A percentile compares a stretch with the other conserved stretches of the same genome.
Conservation (phyloP, 1,140 invertebrate species). For the Leptonema lineaticorne region DNA sequence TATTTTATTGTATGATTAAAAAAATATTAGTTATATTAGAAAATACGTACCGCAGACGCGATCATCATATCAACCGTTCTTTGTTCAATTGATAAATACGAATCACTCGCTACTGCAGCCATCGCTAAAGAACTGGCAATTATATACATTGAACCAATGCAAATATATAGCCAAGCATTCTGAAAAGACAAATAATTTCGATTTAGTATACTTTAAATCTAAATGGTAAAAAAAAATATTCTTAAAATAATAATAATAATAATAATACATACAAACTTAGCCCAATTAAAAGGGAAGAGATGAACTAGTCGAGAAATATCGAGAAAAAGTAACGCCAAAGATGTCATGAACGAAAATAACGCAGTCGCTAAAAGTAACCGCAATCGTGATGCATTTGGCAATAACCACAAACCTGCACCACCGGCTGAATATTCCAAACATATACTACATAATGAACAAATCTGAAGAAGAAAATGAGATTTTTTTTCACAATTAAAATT, state of each 20-base stretch:
- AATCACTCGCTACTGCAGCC: conserved; percentile 31
- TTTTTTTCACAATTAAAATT: background rate
- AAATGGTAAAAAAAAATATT: too few relatives aligned
- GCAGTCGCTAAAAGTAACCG: conserved; percentile 78
- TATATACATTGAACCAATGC: conserved; percentile 34
- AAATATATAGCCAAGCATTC: conserved; percentile 41
- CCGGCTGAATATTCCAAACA: conserved; percentile 45
- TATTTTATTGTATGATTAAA: too few relatives aligned
- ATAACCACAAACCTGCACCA: conserved; percentile 45
- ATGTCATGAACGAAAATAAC: conserved; percentile 78
- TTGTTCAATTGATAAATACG: conserved; percentile 35
- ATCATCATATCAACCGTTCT: conserved; percentile 32
- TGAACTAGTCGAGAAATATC: conserved; percentile 80
- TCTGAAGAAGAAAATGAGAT: conserved; percentile 36
- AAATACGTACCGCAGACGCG: conserved; percentile 32
- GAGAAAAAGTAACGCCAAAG: conserved; percentile 76
- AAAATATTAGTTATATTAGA: background rate
- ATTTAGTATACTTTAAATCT: too few relatives aligned
- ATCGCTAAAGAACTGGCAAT: conserved; percentile 34
- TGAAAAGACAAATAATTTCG: conserved; percentile 21
- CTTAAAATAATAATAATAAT: too few relatives aligned
- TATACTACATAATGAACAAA: conserved; percentile 46
- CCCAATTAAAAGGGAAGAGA: conserved; percentile 82
- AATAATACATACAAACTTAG: conserved; percentile 67
- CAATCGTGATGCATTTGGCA: conserved; percentile 59